Evolutionary conservation across 1,140 invertebrate genomes (phyloP), one percentile per base, ranked within the genome.

Genomic region (Atopsyche davidsoni): DNA sequence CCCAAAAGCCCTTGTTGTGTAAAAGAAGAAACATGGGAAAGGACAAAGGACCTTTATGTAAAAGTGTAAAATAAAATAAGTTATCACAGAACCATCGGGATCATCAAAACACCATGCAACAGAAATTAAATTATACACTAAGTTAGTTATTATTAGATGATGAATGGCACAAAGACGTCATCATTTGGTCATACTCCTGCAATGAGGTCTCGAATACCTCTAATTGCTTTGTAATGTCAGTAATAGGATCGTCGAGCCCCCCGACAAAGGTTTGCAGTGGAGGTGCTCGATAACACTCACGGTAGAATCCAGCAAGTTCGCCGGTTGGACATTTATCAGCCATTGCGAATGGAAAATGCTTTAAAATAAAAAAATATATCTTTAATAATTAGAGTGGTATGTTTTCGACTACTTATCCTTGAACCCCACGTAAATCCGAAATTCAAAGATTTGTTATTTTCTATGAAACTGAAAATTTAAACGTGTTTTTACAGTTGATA

Each of bases 211-310:
- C 87, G 63, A 86, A 89, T 36, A 74, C 78, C 61, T 84, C 79
- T 45, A 91, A 62, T 62, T 88, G 85, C 59, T 80, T 77, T 2
- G 81, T 80, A 4, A 90, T 67, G 59, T 85, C 81, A 32, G 80
- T 78, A 10, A 85, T 70, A 63, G 83, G 79, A 40, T 83, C 80
- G 22, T 62, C 62, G n/a, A 34, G 4, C 69, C 70, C 3, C 82
- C 60, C 14, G 41, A 61, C 72, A 58, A 81, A 84, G 10, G 79
- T 76, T 25, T 80, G 75, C 21, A 89, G 67, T 23, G 79, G 79
- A 0, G 86, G 86, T 4, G 87, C 86, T 60, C 76, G 78, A 66
- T 87, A 84, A 67, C 86, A 89, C 59, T 89, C 85, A 3, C 81
- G 71, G 67, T 86, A 89, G 69, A 90, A 89, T 45, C 79, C 75